These are phyloP conservation scores for Vanessa cardui DNA, from an alignment of 2,888 invertebrate species.

Conservation along the genomic window DNA sequence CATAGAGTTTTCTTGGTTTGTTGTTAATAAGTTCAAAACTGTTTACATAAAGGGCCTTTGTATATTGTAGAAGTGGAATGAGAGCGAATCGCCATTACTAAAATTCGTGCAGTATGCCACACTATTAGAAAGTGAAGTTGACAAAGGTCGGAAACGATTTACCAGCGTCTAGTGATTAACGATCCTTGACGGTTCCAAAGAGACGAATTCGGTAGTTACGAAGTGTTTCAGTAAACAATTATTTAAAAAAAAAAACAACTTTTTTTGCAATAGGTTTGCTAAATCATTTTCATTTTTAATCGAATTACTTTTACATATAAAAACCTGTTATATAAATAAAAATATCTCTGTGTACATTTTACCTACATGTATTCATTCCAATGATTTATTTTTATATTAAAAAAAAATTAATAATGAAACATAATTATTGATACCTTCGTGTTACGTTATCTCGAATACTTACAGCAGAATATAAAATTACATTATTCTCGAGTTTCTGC, in stretches of 20 bases:
- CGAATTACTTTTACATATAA: no score
- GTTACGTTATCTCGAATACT: neutral
- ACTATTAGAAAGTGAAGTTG: slow-evolving; percentile 70
- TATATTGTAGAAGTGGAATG: slow-evolving; percentile 42
- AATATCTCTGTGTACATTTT: neutral
- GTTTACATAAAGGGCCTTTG: slow-evolving; percentile 33
- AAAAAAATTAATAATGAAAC: neutral
- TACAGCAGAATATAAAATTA: slow-evolving; percentile 12
- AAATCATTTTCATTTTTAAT: no score
- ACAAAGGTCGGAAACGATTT: slow-evolving; percentile 80
- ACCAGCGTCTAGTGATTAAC: slow-evolving; percentile 61
- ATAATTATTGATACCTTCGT: slow-evolving; percentile 5
- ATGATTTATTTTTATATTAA: neutral
- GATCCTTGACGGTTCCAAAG: slow-evolving; percentile 67
- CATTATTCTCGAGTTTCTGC: slow-evolving; percentile 13
- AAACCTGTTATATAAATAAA: no score
- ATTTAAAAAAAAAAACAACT: neutral
- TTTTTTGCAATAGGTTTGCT: no score
- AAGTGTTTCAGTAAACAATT: neutral
- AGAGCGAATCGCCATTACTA: slow-evolving; percentile 61
- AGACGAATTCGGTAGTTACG: slow-evolving; percentile 25
- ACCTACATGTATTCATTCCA: neutral
- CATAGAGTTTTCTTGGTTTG: no score
- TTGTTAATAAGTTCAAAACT: neutral
- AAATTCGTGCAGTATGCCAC: slow-evolving; percentile 43